A percentile compares a stretch with the other conserved stretches of the same genome.
phyloP scores from a whole-genome alignment of 2,113 vertebrate genomes.

The Bos indicus region DNA sequence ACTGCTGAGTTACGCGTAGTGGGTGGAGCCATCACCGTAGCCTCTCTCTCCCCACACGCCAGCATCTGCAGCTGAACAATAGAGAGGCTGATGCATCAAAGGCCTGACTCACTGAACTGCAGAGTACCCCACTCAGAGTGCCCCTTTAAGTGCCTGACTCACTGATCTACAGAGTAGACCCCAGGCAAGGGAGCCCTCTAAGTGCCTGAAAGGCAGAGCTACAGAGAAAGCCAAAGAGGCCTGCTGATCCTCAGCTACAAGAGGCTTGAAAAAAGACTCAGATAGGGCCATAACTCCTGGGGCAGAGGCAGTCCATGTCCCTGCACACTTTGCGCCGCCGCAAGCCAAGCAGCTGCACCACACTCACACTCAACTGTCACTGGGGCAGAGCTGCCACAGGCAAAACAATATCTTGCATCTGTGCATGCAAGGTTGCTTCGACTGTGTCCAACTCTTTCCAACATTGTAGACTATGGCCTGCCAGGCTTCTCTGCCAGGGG shows the following conservation, averaged over 20 bases:
- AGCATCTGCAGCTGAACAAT: background rate
- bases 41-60: background rate
- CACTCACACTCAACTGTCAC: background rate
- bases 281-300: background rate
- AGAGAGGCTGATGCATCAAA: background rate
- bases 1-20: background rate
- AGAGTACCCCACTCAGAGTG: background rate
- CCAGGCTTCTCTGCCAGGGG: background rate
- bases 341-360: background rate
- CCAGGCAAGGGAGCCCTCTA: background rate
- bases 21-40: background rate
- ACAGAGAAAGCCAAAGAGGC: background rate
- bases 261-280: background rate
- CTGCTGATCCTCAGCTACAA: background rate
- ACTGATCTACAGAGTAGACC: background rate
- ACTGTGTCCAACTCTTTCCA: background rate
- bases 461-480: background rate
- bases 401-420: background rate
- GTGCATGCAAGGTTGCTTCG: background rate
- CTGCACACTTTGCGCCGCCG: fast-evolving
- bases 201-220: background rate
- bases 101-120: background rate
- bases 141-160: background rate
- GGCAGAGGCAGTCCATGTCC: background rate
- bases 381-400: background rate